A percentile compares a stretch with the other conserved stretches of the same genome.
Conservation (phyloP, 2,888 invertebrate species). For the Nudaria mundana region DNA sequence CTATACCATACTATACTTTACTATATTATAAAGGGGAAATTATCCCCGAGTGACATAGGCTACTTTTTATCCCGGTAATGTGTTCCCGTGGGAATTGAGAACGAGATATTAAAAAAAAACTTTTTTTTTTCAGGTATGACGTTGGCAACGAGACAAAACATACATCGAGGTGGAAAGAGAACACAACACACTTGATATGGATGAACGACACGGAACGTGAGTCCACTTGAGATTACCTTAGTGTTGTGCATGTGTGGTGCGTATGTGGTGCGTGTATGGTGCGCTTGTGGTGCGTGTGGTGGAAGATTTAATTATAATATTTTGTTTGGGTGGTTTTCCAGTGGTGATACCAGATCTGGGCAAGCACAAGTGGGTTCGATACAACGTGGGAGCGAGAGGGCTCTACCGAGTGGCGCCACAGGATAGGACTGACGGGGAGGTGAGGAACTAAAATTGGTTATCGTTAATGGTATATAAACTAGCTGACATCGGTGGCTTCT, state of each 20-base stretch:
- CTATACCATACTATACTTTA: too few species aligned
- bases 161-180: conserved; percentile 55
- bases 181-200: conserved; percentile 83
- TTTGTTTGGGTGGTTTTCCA: conserved; percentile 22
- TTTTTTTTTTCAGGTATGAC: conserved; percentile 49
- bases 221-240: too few species aligned
- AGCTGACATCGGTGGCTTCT: too few species aligned
- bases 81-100: too few species aligned
- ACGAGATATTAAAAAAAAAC: too few species aligned
- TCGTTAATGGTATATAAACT: too few species aligned
- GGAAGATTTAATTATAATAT: conserved; percentile 7
- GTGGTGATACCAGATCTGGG: conserved; percentile 76
- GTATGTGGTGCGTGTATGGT: too few species aligned
- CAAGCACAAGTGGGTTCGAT: conserved; percentile 89
- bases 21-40: too few species aligned
- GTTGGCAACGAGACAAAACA: conserved; percentile 50
- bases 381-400: conserved; percentile 91
- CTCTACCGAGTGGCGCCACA: conserved; percentile 88
- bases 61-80: too few species aligned
- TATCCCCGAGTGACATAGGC: too few species aligned
- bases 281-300: too few species aligned
- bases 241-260: too few species aligned
- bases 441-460: conserved; percentile 14
- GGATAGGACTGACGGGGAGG: conserved; percentile 83
- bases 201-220: conserved; percentile 86